These are phyloP conservation scores for Hydrochoerus hydrochaeris DNA, from an alignment of 2,113 vertebrate genomes.

Conservation along the genomic window DNA sequence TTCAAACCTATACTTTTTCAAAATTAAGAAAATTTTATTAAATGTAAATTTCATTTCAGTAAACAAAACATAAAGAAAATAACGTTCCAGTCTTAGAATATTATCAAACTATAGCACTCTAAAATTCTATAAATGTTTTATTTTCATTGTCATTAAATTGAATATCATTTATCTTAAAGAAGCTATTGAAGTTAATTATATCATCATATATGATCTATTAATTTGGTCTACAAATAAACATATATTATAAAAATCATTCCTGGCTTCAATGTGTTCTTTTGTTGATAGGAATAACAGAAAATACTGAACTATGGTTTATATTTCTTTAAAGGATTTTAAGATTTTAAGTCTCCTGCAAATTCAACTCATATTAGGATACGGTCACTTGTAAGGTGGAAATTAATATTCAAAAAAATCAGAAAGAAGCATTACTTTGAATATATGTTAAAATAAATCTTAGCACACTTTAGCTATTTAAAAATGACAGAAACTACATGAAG, in stretches of 20 bases:
- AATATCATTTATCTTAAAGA: not conserved
- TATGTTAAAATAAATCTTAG: not conserved
- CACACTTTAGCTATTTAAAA: not conserved
- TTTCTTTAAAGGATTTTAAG: not conserved
- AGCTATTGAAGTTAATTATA: not conserved
- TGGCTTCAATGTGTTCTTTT: not conserved
- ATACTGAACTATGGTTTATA: not conserved
- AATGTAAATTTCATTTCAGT: not conserved
- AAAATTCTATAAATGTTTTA: not conserved
- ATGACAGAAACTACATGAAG: not conserved
- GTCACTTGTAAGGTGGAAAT: not conserved
- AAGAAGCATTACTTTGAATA: not conserved
- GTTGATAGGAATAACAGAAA: not conserved
- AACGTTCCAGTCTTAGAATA: not conserved
- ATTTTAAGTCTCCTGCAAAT: rapidly evolving
- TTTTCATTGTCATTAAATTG: not conserved
- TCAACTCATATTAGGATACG: not conserved
- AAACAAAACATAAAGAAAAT: not conserved
- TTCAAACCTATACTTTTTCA: not conserved
- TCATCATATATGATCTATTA: not conserved
- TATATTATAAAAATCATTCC: not conserved
- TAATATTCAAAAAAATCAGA: not conserved
- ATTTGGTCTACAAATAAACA: not conserved
- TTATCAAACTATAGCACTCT: not conserved
- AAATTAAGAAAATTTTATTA: not conserved